Evolutionary conservation across 2,888 invertebrate genomes (phyloP).

Genomic region (Melieria picta): DNA sequence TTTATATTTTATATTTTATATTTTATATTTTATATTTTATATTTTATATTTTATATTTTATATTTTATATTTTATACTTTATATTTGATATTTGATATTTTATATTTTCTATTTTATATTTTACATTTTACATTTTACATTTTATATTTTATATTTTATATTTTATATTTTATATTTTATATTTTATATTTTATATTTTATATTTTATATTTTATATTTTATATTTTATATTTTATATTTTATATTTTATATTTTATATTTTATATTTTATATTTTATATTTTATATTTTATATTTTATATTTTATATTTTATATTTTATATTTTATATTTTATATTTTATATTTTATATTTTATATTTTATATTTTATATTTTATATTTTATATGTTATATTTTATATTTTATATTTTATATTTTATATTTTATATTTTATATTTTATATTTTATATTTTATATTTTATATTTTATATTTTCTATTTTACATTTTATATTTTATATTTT

Average conservation of each 20-base stretch:
- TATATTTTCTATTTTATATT: too few species aligned
- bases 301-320: conserved; percentile 7
- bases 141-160: too few species aligned
- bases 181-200: too few species aligned
- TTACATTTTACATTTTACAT: too few species aligned
- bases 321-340: conserved; percentile 5
- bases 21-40: too few species aligned
- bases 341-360: not conserved
- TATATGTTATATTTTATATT: not conserved
- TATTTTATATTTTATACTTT: too few species aligned
- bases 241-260: not conserved
- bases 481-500: not conserved
- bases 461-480: not conserved
- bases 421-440: not conserved
- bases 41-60: too few species aligned
- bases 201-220: too few species aligned
- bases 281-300: conserved; percentile 7
- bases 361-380: conserved; percentile 3
- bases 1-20: too few species aligned
- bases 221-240: too few species aligned
- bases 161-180: too few species aligned
- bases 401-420: conserved; percentile 1
- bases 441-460: not conserved
- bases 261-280: conserved; percentile 4
- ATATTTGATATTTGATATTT: too few species aligned